Evolutionary conservation across 1,140 invertebrate genomes (phyloP), one percentile per base, ranked within the genome.

Genomic region (Euura saliciscinereae): DNA sequence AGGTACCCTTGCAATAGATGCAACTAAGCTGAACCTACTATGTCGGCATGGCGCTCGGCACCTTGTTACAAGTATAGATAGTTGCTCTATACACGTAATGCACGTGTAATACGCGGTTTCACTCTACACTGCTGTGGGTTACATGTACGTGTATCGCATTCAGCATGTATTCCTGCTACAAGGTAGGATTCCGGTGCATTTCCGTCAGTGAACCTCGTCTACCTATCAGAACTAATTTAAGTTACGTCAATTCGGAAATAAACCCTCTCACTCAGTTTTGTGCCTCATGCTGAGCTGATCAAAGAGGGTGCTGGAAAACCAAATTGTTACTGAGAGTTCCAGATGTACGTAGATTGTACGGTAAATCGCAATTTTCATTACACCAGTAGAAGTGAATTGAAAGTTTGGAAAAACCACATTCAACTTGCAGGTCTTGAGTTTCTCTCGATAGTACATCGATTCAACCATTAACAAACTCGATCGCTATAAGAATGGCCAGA

Each of bases 221-320:
- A 59, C 51, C 51, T 59, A 59, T 59, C 51, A n/a, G 51, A 59
- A 59, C 51, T 59, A 59, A 59, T 59, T 59, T 59, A 59, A 59
- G 51, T 59, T 59, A 59, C 51, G 51, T n/a, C 51, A 59, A 59
- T 59, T 59, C 51, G 51, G 13, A 59, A 59, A 11, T 59, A 59
- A 59, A 59, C 51, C 51, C 10, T 59, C 51, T 59, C 5, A 6
- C 51, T 59, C 51, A n/a, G 3, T 59, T 59, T 8, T 59, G 4
- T 59, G 51, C 51, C 51, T 3, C 51, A 59, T 59, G 51, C 51
- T n/a, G 13, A 11, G 51, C 28, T 28, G 28, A 28, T 28, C 28
- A 28, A 28, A 28, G 28, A 28, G 28, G 28, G 28, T 28, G 28
- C 28, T 28, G 28, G 28, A 28, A 28, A 28, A 28, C 28, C 28